Evolutionary conservation across 2,888 invertebrate species (phyloP).

Genomic region (Anoncus sp.): DNA sequence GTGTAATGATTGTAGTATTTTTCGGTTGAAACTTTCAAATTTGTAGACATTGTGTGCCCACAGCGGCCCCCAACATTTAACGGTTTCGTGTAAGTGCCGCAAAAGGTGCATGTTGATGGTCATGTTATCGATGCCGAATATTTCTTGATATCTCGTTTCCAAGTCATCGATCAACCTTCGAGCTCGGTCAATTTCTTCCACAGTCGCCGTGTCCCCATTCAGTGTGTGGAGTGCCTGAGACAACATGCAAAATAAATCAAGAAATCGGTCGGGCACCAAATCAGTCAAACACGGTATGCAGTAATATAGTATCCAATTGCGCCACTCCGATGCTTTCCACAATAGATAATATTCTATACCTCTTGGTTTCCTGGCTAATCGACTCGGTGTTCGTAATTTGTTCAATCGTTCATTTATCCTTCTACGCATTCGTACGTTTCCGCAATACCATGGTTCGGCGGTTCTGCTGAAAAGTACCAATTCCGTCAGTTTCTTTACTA

Average conservation of each 20-base stretch:
- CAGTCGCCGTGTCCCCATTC: constrained; percentile 28
- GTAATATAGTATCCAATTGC: constrained; percentile 48
- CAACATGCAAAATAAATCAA: constrained; percentile 30
- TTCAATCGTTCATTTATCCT: constrained; percentile 20
- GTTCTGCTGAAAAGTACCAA: constrained; percentile 11
- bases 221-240: constrained; percentile 35
- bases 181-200: constrained; percentile 14
- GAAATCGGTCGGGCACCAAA: constrained; percentile 22
- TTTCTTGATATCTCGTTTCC: constrained; percentile 11
- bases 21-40: constrained; percentile 34
- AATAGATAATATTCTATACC: neutral
- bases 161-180: constrained; percentile 11
- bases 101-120: constrained; percentile 33
- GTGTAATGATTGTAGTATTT: constrained; percentile 30
- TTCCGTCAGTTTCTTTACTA: constrained; percentile 31
- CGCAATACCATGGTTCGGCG: neutral
- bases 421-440: neutral
- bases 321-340: constrained; percentile 43
- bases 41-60: constrained; percentile 35
- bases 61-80: constrained; percentile 26
- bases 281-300: constrained; percentile 11
- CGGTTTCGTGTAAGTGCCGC: constrained; percentile 24
- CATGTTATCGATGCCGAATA: constrained; percentile 28
- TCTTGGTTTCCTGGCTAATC: constrained; percentile 27
- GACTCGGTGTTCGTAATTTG: constrained; percentile 34